Base-by-base conservation (phyloP, 2,797 vertebrate genomes). In the Chromobotia macracanthus region DNA sequence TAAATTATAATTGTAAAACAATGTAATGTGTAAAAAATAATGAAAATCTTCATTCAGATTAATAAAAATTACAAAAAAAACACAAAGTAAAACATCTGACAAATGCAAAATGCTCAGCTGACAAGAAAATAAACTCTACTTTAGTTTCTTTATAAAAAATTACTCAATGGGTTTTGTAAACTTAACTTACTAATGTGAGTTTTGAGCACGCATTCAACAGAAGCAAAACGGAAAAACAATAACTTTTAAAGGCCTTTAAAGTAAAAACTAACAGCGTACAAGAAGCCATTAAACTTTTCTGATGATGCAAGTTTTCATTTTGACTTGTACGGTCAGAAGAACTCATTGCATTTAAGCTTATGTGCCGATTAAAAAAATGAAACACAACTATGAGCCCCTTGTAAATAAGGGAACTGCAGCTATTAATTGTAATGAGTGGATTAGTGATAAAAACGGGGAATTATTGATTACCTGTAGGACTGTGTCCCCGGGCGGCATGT, bases 401-500 rank as follows among this genome's bases (percentile, higher is more conserved):
- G 66, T 72, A 82, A 83, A 82, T 63, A 46, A 83, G 51, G 70
- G 25, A 19, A 63, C 78, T 81, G 80, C 72, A 81, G 76, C 70
- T 79, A 80, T 83, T 85, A 72, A 64, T 80, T 61, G 35, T 53
- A 67, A 61, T 61, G 63, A 82, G 74, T 78, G 71, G 80, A 77
- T 68, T 82, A 81, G 46, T 72, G 70, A 77, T 73, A 63, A 63
- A 77, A 83, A 64, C 66, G 5, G 48, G 18, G 12, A 23, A 19
- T 35, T 72, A 88, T 78, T 13, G 73, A 76, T 94, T 94, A 99
- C 98, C 96, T 96, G 95, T 83, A 98, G 89, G 68, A 98, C 86
- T 0, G 92, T 92, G 84, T 97, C 95, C 58, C 94, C 95, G 0
- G 96, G 93, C 31, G 23, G 85, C 94, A 97, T 97, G 50, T 98